These are phyloP conservation scores for Lycophotia porphyrea DNA, from an alignment of 2,888 invertebrate genomes.

Conservation along the genomic window DNA sequence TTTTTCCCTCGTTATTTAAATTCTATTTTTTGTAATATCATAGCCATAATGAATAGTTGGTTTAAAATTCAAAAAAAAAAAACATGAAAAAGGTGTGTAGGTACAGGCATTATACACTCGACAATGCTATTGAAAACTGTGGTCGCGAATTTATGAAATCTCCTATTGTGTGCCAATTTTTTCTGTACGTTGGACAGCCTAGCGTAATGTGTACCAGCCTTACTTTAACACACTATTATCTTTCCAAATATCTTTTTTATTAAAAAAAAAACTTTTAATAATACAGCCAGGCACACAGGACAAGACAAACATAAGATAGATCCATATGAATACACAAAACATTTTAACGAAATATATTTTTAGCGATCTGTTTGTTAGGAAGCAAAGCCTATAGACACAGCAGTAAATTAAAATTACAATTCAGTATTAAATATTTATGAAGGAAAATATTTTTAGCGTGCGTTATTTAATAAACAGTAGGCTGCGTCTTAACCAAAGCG, in stretches of 20 bases:
- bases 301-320: not conserved
- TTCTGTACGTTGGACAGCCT: not conserved
- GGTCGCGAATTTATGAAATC: not conserved
- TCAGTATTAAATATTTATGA: not conserved
- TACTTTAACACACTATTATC: not conserved
- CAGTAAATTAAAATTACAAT: conserved; percentile 56
- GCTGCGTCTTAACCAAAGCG: not conserved
- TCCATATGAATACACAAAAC: conserved; percentile 20
- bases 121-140: not conserved
- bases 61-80: not conserved
- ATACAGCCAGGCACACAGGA: not conserved
- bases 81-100: not conserved
- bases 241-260: not conserved
- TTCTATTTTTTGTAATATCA: conserved; percentile 21
- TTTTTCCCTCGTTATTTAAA: conserved; percentile 3
- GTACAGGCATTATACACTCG: not conserved
- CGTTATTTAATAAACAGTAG: not conserved
- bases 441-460: conserved; percentile 13
- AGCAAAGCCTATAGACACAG: conserved; percentile 50
- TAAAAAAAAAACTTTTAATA: not conserved
- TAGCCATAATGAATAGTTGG: conserved; percentile 31
- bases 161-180: not conserved
- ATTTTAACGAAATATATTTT: conserved; percentile 54
- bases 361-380: conserved; percentile 29
- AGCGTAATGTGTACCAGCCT: not conserved